Evolutionary conservation across 2,113 vertebrate genomes (phyloP).

Genomic region (Psittacara wagleri): DNA sequence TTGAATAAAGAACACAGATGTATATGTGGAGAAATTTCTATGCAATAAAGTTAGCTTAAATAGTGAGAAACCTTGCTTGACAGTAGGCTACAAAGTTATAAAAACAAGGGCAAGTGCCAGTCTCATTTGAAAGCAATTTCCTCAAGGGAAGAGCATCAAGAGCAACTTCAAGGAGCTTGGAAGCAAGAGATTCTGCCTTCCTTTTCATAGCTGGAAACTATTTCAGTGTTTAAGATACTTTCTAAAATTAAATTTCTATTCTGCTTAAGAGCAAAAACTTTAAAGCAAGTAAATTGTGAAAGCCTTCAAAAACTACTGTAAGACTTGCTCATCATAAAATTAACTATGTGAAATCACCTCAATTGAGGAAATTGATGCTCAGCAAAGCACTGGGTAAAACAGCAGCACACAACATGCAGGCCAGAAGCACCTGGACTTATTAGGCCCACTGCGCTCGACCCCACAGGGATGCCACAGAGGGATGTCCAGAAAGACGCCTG

Average conservation of each 20-base stretch:
- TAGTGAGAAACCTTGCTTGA: neutral
- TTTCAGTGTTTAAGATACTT: neutral
- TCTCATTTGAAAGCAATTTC: neutral
- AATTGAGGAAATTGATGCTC: accelerated
- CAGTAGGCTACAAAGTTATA: neutral
- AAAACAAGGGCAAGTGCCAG: neutral
- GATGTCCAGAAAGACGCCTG: too few relatives aligned
- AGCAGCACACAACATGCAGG: accelerated
- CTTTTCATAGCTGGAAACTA: neutral
- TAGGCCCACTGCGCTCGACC: neutral
- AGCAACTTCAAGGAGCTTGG: neutral
- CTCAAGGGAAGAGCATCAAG: neutral
- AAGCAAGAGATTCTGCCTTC: neutral
- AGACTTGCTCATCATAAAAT: neutral
- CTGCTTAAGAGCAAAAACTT: neutral
- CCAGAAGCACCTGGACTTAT: neutral
- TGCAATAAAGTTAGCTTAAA: neutral
- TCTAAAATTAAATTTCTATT: neutral
- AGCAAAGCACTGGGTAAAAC: neutral
- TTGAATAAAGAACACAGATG: neutral
- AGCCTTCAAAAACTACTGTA: neutral
- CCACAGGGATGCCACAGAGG: accelerated
- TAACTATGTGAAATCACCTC: neutral
- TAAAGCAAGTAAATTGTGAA: neutral
- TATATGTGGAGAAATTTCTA: neutral